These are phyloP conservation scores for Peucedramus taeniatus DNA, from an alignment of 2,113 vertebrate genomes.

Conservation along the genomic window DNA sequence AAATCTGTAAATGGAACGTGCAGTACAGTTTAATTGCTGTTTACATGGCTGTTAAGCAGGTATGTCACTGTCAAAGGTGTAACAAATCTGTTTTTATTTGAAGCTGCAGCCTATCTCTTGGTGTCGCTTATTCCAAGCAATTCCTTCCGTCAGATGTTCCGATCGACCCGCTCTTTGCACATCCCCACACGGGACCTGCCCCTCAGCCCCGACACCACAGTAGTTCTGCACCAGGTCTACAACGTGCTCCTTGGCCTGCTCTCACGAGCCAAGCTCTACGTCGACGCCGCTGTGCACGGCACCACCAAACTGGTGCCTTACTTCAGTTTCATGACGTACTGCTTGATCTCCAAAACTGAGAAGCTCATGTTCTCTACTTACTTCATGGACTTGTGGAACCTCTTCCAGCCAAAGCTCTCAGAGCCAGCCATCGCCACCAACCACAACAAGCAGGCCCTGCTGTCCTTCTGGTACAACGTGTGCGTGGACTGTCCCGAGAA, in stretches of 20 bases:
- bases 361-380: constrained; percentile 99
- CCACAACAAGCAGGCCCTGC: constrained; percentile 98
- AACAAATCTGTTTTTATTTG: constrained; percentile 57
- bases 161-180: constrained; percentile 96
- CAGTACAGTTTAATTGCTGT: not conserved
- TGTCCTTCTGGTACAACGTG: constrained; percentile 99
- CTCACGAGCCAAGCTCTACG: constrained; percentile 95
- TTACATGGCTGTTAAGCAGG: not conserved
- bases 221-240: constrained; percentile 97
- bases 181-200: constrained; percentile 95
- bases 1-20: not conserved
- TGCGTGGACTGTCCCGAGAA: constrained; percentile 97
- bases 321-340: constrained; percentile 99
- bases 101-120: constrained; percentile 98
- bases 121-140: constrained; percentile 99
- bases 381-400: constrained; percentile 99
- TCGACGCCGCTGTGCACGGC: constrained; percentile 95
- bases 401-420: constrained; percentile 98
- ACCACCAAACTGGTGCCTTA: constrained; percentile 98
- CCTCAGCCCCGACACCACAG: constrained; percentile 94
- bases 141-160: constrained; percentile 99
- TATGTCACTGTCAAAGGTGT: not conserved
- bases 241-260: constrained; percentile 94
- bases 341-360: constrained; percentile 98
- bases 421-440: constrained; percentile 98